Conservation (phyloP, 2,888 invertebrate genomes). For the Meta bourneti region DNA sequence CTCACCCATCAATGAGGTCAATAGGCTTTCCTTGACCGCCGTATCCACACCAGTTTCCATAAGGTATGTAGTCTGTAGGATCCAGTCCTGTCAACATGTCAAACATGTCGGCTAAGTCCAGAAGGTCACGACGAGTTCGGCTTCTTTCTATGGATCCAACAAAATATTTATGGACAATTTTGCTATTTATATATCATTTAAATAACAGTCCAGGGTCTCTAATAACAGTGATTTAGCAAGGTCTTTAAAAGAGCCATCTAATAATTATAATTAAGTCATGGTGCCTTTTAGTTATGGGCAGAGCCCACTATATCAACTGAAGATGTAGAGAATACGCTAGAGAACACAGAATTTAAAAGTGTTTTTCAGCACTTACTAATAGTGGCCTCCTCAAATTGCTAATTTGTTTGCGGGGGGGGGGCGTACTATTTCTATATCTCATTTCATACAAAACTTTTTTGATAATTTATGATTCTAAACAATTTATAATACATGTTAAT, state of each 20-base stretch:
- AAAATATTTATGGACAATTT: background rate
- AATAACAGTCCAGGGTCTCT: background rate
- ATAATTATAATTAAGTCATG: background rate
- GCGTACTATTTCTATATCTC: too few relatives aligned
- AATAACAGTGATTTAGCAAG: background rate
- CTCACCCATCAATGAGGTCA: conserved; percentile 71
- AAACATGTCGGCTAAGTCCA: conserved; percentile 74
- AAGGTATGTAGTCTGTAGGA: conserved; percentile 65
- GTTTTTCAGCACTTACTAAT: too few relatives aligned
- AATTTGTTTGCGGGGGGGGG: too few relatives aligned
- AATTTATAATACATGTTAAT: too few relatives aligned
- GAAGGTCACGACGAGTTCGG: conserved; percentile 43
- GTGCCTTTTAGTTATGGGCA: background rate
- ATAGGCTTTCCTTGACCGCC: conserved; percentile 74
- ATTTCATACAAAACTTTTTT: too few relatives aligned
- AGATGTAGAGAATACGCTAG: background rate
- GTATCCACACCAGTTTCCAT: conserved; percentile 75
- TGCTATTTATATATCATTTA: too few relatives aligned
- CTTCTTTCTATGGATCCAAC: conserved; percentile 4
- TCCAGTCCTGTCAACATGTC: conserved; percentile 65
- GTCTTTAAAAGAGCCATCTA: background rate
- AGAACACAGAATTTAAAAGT: too few relatives aligned
- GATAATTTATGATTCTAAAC: too few relatives aligned
- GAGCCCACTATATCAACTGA: background rate
- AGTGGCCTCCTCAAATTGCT: too few relatives aligned